phyloP scores from a whole-genome alignment of 2,888 invertebrate genomes.

The Arge pagana region DNA sequence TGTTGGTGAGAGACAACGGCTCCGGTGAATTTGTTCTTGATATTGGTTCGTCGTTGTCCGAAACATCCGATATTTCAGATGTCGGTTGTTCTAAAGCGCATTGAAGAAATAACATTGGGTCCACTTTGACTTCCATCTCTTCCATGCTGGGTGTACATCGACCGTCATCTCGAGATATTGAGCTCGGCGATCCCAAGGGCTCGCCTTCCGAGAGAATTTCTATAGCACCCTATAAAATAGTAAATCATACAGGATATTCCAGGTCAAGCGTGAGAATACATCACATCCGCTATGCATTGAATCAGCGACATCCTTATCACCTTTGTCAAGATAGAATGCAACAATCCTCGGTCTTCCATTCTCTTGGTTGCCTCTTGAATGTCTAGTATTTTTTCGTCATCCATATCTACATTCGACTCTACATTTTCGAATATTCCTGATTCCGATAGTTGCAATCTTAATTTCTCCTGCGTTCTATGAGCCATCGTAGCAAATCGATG shows the following conservation, averaged over 20 bases:
- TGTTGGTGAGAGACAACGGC: constrained; percentile 37
- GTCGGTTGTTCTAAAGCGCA: constrained; percentile 60
- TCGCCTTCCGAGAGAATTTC: constrained; percentile 46
- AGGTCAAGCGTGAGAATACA: neutral
- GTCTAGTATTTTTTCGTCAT: constrained; percentile 42
- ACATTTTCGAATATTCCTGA: constrained; percentile 36
- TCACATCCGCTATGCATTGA: neutral
- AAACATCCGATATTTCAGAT: constrained; percentile 47
- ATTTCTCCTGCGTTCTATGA: constrained; percentile 66
- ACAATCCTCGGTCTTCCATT: constrained; percentile 59
- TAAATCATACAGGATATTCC: neutral
- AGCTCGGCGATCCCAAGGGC: constrained; percentile 34
- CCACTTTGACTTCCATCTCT: constrained; percentile 71
- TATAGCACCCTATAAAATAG: constrained; percentile 41
- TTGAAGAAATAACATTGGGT: constrained; percentile 72
- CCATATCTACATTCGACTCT: constrained; percentile 34
- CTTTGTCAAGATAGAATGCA: constrained; percentile 63
- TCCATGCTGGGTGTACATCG: constrained; percentile 46
- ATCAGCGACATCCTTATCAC: constrained; percentile 45
- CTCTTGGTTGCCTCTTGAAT: constrained; percentile 48
- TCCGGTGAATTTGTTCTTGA: constrained; percentile 33
- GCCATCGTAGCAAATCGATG: constrained; percentile 72
- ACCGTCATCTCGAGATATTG: constrained; percentile 35
- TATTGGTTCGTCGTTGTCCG: constrained; percentile 52
- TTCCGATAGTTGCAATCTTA: constrained; percentile 54